These are phyloP conservation scores for Apocrypta bakeri DNA, from an alignment of 1,140 invertebrate genomes.

Conservation along the genomic window DNA sequence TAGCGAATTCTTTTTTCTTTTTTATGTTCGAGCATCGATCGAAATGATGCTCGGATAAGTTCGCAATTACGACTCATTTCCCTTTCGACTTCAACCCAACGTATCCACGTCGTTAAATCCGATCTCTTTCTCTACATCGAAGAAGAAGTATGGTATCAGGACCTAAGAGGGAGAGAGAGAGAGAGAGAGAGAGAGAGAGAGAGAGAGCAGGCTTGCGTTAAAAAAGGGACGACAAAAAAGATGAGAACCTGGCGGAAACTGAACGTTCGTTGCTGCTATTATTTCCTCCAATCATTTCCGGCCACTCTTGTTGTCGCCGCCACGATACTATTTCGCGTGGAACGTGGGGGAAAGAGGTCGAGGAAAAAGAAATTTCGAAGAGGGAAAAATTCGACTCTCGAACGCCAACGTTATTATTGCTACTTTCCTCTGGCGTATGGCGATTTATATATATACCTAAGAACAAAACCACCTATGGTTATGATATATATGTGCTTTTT, in stretches of 20 bases:
- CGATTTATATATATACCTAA: background rate
- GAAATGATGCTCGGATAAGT: background rate
- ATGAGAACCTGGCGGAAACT: background rate
- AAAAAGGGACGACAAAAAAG: background rate
- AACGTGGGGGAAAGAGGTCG: background rate
- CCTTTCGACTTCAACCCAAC: background rate
- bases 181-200: background rate
- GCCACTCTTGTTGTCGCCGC: slow-evolving; percentile 19
- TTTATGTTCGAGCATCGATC: background rate
- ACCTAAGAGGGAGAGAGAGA: background rate
- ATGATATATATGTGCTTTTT: too few species aligned
- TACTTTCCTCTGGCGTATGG: background rate
- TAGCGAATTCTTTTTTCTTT: background rate
- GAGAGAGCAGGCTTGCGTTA: too few species aligned
- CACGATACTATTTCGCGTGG: background rate
- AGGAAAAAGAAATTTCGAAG: background rate
- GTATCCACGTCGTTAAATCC: slow-evolving; percentile 16
- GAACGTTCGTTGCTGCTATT: background rate
- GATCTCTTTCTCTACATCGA: background rate
- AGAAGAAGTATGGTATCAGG: background rate
- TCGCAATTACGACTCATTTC: slow-evolving; percentile 28
- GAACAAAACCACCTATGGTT: background rate
- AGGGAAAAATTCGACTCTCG: slow-evolving; percentile 17
- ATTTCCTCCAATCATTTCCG: slow-evolving; percentile 37
- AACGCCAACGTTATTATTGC: slow-evolving; percentile 5